Evolutionary conservation across 1,140 invertebrate species (phyloP).

Genomic region (Luehdorfia chinensis): DNA sequence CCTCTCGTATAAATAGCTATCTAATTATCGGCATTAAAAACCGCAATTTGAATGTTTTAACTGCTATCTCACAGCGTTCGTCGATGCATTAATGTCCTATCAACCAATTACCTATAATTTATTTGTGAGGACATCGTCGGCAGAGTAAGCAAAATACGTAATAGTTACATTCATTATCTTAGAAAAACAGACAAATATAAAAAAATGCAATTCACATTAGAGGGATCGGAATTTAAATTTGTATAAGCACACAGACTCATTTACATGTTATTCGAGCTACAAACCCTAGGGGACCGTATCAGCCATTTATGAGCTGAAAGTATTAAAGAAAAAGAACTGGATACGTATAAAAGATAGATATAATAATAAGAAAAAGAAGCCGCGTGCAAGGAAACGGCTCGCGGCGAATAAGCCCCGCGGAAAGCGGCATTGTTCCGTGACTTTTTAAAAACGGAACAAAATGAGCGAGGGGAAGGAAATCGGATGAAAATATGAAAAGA

Average conservation of each 20-base stretch:
- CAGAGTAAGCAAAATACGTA: background rate
- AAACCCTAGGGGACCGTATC: conserved; percentile 68
- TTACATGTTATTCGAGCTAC: conserved; percentile 74
- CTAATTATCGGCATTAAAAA: conserved; percentile 38
- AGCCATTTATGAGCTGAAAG: conserved; percentile 73
- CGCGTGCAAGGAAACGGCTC: conserved; percentile 69
- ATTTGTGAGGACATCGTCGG: conserved; percentile 11
- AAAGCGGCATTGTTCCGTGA: conserved; percentile 72
- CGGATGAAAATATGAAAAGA: conserved; percentile 77
- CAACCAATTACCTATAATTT: conserved; percentile 13
- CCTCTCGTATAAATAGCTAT: conserved; percentile 20
- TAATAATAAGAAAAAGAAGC: conserved; percentile 69
- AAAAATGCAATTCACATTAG: conserved; percentile 28
- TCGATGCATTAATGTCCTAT: conserved; percentile 18
- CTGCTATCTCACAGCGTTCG: conserved; percentile 28
- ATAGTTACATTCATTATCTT: background rate
- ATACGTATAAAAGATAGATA: conserved; percentile 70
- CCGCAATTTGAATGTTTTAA: conserved; percentile 33
- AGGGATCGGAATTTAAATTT: conserved; percentile 42
- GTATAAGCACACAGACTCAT: conserved; percentile 52
- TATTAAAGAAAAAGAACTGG: conserved; percentile 73
- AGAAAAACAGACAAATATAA: conserved; percentile 15
- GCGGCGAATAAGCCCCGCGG: conserved; percentile 66
- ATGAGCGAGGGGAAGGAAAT: conserved; percentile 75
- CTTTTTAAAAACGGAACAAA: conserved; percentile 73